A percentile compares a stretch with the other conserved stretches of the same genome.
These are phyloP conservation scores for Indicator indicator DNA, from an alignment of 2,113 vertebrate species.

Conservation along the genomic window DNA sequence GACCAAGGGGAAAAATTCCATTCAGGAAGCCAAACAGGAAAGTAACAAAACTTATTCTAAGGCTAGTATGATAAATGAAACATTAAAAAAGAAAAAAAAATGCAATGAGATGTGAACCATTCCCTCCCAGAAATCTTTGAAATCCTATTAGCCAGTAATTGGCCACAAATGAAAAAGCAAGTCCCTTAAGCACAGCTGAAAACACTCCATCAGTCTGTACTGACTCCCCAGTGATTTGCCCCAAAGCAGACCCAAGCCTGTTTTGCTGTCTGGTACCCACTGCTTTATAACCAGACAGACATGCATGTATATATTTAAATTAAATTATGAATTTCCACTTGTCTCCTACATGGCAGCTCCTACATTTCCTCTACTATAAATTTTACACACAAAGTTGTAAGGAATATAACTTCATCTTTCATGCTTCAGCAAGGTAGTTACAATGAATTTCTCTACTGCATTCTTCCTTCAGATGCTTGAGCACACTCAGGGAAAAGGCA, in stretches of 20 bases:
- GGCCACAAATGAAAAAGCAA: conserved; percentile 46
- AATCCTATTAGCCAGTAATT: conserved; percentile 54
- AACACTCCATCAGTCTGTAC: not conserved
- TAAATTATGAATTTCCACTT: conserved; percentile 23
- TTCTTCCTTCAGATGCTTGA: conserved; percentile 4
- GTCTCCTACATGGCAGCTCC: not conserved
- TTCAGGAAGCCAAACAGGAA: not conserved
- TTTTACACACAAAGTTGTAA: not conserved
- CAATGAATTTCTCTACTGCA: not conserved
- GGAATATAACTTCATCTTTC: not conserved
- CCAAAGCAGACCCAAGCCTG: not conserved
- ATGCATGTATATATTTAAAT: not conserved
- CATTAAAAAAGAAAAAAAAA: not conserved
- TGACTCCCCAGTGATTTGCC: conserved; percentile 7
- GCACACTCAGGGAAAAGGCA: not conserved
- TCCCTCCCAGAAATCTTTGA: conserved; percentile 61
- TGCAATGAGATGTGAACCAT: conserved; percentile 35
- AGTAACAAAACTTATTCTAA: conserved; percentile 48
- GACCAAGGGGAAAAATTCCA: not conserved
- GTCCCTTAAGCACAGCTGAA: conserved; percentile 13
- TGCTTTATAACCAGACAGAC: not conserved
- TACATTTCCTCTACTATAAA: not conserved
- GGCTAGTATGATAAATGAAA: conserved; percentile 29
- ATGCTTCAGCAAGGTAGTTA: not conserved
- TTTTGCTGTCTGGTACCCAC: not conserved